phyloP scores from a whole-genome alignment of 2,888 invertebrate species.

The Cataglyphis altisquamis region DNA sequence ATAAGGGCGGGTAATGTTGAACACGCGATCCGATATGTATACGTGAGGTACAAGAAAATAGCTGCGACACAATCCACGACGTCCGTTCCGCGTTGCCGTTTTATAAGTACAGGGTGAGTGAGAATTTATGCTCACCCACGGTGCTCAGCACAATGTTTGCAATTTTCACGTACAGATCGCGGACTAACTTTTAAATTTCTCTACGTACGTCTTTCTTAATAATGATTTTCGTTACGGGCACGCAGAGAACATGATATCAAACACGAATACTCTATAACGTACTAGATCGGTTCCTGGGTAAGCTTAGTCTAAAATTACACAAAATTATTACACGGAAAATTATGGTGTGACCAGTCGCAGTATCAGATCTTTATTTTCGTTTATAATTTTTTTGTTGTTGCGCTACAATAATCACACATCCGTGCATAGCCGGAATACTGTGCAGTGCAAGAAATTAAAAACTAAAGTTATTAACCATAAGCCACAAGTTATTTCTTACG shows the following conservation, averaged over 20 bases:
- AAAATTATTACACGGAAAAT: conserved; percentile 34
- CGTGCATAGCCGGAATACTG: not conserved
- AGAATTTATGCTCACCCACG: conserved; percentile 56
- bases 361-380: conserved; percentile 30
- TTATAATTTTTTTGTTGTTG: conserved; percentile 8
- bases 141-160: conserved; percentile 23
- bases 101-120: not conserved
- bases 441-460: conserved; percentile 1
- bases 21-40: conserved; percentile 80
- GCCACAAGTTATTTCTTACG: not conserved
- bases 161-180: conserved; percentile 68
- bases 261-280: conserved; percentile 56
- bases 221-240: conserved; percentile 53
- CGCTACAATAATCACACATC: not conserved
- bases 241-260: conserved; percentile 43
- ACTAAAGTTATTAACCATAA: conserved; percentile 17
- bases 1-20: conserved; percentile 74
- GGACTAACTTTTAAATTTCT: conserved; percentile 49
- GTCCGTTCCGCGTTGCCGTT: conserved; percentile 66
- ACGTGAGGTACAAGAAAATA: conserved; percentile 66
- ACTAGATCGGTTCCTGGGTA: conserved; percentile 43
- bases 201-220: conserved; percentile 51
- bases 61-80: conserved; percentile 66
- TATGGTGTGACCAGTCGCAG: conserved; percentile 31
- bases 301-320: conserved; percentile 47